A percentile compares a stretch with the other conserved stretches of the same genome.
phyloP scores from a whole-genome alignment of 2,888 invertebrate species.

The Prosapia bicincta region DNA sequence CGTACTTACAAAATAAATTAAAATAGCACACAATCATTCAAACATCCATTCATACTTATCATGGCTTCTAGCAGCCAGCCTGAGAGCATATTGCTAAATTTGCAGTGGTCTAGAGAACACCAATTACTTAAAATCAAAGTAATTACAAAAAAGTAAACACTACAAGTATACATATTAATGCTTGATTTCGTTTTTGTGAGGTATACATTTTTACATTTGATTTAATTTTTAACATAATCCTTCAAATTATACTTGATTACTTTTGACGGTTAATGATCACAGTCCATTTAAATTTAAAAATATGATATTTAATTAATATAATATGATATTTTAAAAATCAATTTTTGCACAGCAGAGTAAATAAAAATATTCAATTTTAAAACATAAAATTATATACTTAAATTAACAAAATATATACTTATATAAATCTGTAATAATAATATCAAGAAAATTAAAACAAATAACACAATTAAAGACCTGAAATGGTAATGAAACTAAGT shows the following conservation, averaged over 20 bases:
- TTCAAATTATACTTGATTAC: background rate
- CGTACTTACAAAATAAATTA: background rate
- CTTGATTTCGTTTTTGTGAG: background rate
- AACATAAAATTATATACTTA: no score
- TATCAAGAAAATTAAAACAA: no score
- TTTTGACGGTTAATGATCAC: background rate
- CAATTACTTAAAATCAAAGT: background rate
- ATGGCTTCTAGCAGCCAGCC: background rate
- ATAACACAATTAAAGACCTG: no score
- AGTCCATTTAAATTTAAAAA: background rate
- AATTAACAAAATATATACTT: no score
- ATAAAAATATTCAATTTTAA: no score
- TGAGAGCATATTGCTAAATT: constrained; percentile 2
- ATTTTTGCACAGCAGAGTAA: no score
- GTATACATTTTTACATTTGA: no score
- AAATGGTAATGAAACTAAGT: no score
- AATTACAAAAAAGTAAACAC: background rate
- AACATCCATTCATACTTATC: background rate
- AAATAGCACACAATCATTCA: background rate
- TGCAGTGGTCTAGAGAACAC: background rate
- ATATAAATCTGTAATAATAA: no score
- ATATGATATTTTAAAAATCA: no score
- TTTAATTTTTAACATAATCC: background rate
- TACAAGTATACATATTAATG: background rate
- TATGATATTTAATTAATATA: no score